Base-by-base conservation (phyloP, 2,888 invertebrate genomes). In the Laspeyria flexula region DNA sequence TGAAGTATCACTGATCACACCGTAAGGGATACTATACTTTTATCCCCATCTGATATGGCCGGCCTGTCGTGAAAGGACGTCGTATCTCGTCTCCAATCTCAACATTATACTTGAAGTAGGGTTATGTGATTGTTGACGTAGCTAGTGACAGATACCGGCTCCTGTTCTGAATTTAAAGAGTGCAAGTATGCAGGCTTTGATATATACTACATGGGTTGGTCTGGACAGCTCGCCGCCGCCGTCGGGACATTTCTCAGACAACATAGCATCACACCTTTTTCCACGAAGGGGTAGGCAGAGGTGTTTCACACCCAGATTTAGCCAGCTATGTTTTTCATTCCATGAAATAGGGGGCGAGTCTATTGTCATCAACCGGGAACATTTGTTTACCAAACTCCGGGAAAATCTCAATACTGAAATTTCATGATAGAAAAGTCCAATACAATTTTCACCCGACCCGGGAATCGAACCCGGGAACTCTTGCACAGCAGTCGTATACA, bases 121-220 rank as follows among this genome's bases (percentile, higher is more conserved):
- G n/a, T 9, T 33, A 5, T 35, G 23, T 42, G 38, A 44, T 35
- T 47, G 16, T 23, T 47, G 47, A 55, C 23, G 10, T 30, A 35
- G 15, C 13, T 43, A 34, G 33, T 1, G 31, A 27, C 33, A 35
- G 25, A 38, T 33, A 31, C 23, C 3, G 41, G 34, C 23, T 29
- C 11, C 46, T 34, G 33, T 40, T n/a, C 46, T 34, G 33, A 42
- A 59, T 51, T 54, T n/a, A 38, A 57, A 46, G 39, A 41, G 39
- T 55, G 61, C n/a, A 65, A 7, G 37, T 43, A 44, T 47, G 61
- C 50, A 65, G 55, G 42, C 25, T 31, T 40, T 31, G 41, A 42
- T 49, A 30, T 21, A 35, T 18, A n/a, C 18, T n/a, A 18, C 5
- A 5, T 3, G 3, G 44, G 47, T 53, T 46, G 46, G 25, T 30